Evolutionary conservation across 2,888 invertebrate species (phyloP).

Genomic region (Drosophila mimetica): DNA sequence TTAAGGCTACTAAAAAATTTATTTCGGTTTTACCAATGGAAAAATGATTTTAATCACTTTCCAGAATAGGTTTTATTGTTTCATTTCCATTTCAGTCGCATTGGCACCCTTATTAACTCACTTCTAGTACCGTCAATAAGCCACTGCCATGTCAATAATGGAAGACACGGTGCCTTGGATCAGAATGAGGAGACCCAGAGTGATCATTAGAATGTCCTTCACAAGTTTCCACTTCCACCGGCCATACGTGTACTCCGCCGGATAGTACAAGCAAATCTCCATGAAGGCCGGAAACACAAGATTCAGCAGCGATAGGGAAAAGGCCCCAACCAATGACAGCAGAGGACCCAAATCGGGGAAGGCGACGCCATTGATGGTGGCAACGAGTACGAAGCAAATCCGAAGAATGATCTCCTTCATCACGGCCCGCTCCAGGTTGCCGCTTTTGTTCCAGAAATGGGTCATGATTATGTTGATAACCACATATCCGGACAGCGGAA

Average conservation of each 20-base stretch:
- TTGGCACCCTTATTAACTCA: not conserved
- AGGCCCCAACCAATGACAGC: conserved; percentile 46
- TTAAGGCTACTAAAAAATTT: too few species aligned
- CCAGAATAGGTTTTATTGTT: too few species aligned
- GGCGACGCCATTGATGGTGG: conserved; percentile 43
- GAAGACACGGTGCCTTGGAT: conserved; percentile 23
- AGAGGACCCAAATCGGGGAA: conserved; percentile 54
- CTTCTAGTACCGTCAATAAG: conserved; percentile 8
- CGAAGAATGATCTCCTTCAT: conserved; percentile 45
- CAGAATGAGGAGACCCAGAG: conserved; percentile 34
- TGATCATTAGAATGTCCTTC: conserved; percentile 35
- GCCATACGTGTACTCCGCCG: conserved; percentile 33
- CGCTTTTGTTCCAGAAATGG: conserved; percentile 43
- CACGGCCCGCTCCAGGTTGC: not conserved
- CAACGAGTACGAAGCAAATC: conserved; percentile 13
- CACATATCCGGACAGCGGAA: conserved; percentile 97
- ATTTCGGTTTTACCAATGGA: too few species aligned
- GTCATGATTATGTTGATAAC: conserved; percentile 96
- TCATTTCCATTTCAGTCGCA: too few species aligned
- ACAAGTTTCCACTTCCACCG: conserved; percentile 38
- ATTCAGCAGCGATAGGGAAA: conserved; percentile 55
- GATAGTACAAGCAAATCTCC: conserved; percentile 52
- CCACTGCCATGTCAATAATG: conserved; percentile 10
- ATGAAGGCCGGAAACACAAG: conserved; percentile 53
- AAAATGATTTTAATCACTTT: too few species aligned